These are phyloP conservation scores for Eledona agricola DNA, from an alignment of 2,888 invertebrate species.

Conservation along the genomic window DNA sequence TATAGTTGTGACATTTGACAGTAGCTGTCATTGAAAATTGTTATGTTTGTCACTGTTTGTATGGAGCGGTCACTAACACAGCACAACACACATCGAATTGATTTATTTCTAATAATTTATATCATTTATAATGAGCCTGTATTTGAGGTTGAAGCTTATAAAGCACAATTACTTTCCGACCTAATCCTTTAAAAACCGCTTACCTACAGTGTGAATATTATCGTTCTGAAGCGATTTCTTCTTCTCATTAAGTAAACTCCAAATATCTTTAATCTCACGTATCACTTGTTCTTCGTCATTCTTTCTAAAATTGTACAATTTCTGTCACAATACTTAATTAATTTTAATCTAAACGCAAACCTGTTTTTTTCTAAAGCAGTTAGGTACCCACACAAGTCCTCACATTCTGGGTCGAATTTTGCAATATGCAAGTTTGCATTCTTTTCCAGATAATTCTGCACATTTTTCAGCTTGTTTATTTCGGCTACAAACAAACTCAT, in stretches of 20 bases:
- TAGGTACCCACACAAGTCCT: slow-evolving; percentile 37
- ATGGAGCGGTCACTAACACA: too few relatives aligned
- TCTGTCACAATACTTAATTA: background rate
- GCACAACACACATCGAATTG: too few relatives aligned
- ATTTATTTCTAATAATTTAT: too few relatives aligned
- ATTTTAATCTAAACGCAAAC: slow-evolving; percentile 38
- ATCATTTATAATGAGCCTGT: too few relatives aligned
- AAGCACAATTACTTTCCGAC: too few relatives aligned
- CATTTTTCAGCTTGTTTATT: slow-evolving; percentile 49
- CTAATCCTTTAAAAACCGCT: slow-evolving; percentile 1
- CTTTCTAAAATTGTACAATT: slow-evolving; percentile 40
- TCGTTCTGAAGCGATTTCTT: slow-evolving; percentile 1
- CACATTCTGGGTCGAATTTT: slow-evolving; percentile 38
- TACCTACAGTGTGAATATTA: slow-evolving; percentile 6
- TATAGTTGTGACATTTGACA: too few relatives aligned
- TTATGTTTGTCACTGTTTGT: too few relatives aligned
- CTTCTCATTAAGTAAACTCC: slow-evolving; percentile 1
- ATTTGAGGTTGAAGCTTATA: too few relatives aligned
- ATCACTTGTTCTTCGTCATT: slow-evolving; percentile 13
- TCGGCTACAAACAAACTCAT: slow-evolving; percentile 37
- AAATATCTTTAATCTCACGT: slow-evolving; percentile 11
- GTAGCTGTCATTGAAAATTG: too few relatives aligned
- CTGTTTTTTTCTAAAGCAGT: slow-evolving; percentile 38
- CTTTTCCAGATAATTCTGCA: slow-evolving; percentile 52
- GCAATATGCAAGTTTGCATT: slow-evolving; percentile 42